Base-by-base conservation (phyloP, 2,888 invertebrate genomes). In the Xanthorhoe spadicearia region DNA sequence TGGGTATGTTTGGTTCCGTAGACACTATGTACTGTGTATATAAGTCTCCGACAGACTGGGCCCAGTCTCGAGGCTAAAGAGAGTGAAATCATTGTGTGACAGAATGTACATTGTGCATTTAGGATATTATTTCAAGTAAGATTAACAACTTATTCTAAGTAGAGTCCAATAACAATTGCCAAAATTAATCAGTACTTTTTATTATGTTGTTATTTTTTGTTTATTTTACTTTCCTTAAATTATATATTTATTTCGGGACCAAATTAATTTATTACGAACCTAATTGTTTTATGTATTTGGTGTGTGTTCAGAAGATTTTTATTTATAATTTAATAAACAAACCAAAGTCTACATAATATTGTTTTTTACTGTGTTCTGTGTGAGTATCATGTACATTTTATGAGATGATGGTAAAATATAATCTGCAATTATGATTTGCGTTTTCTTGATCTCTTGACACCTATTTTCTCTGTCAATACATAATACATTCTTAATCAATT, bases 221-320 rank as follows among this genome's bases (percentile, higher is more conserved):
- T 68, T 81, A 82, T 86, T 86, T 83, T 81, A 80, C 83, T 86
- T 87, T 84, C 82, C 78, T 89, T 89, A 89, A 87, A 88, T 88
- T 89, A 88, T 91, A 88, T 89, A 92, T 92, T 92, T 92, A 92
- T 93, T 92, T 92, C 85, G 93, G 92, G 93, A 93, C 90, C 91
- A 94, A 93, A 93, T 91, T 91, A 90, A 90, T 92, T 93, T 93
- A 92, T 93, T 92, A 86, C 87, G 82, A 89, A 85, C 86, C 87
- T 89, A 80, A 87, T 83, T 82, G 82, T 66, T 86, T 92, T 90
- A 88, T 87, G 88, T 89, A 90, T 89, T 88, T 86, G 84, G 86
- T 90, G 91, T 83, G 85, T 90, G 88, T 91, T 91, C 86, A 88
- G 85, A 86, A 86, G 84, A 68, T 89, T 89, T 83, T 92, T 91